Evolutionary conservation across 2,888 invertebrate species (phyloP), one percentile per base, ranked within the genome.

Genomic region (Crossocerus cetratus): DNA sequence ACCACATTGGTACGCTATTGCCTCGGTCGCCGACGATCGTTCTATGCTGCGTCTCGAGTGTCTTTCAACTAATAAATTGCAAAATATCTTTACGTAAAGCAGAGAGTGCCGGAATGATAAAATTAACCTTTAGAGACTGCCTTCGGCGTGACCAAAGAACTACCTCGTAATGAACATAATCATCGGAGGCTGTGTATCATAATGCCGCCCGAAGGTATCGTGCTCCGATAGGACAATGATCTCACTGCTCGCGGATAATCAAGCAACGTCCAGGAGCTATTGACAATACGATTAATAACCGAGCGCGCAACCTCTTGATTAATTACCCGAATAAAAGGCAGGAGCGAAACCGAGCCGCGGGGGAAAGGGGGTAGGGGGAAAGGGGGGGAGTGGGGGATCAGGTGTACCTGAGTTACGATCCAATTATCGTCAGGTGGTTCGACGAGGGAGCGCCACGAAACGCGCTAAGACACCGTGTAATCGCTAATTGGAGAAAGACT

Each of bases 361-460:
- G 23, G 23, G 23, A 4, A 23, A 4, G 23, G 23, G 4, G 23
- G 23, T 2, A 23, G 2, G 23, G 23, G 4, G 23, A 11, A 11
- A 32, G 32, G 32, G 32, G 32, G 8, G 11, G 32, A 11, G 20
- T 42, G 11, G 44, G 11, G 82, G 84, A 88, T 87, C 85, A 86
- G 85, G 82, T 63, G 76, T 76, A 76, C 57, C 60, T 66, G 77
- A 81, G 72, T 78, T 69, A 74, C 81, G 76, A 67, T 78, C 76
- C 81, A 80, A 80, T 80, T 80, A 80, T 81, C 72, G 68, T 81
- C 66, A 56, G 43, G 64, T 60, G 43, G 53, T 20, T 64, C 57
- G 43, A 42, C 60, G 65, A 57, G 45, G 58, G 57, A 62, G 32
- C 77, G 58, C 65, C 64, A 20, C 69, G 75, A 65, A 66, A 72